Evolutionary conservation across 2,113 vertebrate species (phyloP).

Genomic region (Podilymbus podiceps): DNA sequence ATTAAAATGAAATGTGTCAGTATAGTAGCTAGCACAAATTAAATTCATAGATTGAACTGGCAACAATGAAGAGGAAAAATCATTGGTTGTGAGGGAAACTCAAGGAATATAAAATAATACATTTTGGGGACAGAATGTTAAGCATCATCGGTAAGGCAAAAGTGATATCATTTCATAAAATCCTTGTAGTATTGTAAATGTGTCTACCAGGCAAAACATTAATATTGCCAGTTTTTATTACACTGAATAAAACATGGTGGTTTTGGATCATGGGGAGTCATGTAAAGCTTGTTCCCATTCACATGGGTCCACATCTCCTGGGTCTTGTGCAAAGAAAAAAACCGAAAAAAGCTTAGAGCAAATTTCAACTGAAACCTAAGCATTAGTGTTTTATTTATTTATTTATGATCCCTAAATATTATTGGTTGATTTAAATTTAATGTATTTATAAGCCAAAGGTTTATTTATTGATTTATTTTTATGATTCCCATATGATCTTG

Average conservation of each 20-base stretch:
- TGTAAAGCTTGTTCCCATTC: slow-evolving; percentile 13
- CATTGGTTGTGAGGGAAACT: not conserved
- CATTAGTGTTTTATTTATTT: not conserved
- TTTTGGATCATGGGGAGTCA: not conserved
- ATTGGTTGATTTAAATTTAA: slow-evolving; percentile 16
- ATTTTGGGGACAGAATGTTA: not conserved
- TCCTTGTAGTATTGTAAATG: slow-evolving; percentile 22
- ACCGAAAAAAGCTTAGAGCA: not conserved
- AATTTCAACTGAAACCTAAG: slow-evolving; percentile 5
- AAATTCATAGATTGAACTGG: not conserved
- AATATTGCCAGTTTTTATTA: slow-evolving; percentile 21
- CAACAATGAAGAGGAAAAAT: not conserved
- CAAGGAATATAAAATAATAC: not conserved
- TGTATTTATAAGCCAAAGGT: not conserved
- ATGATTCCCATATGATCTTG: not conserved
- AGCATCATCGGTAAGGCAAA: not conserved
- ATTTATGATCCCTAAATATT: slow-evolving; percentile 7
- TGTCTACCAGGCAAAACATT: slow-evolving; percentile 5
- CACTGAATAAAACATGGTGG: slow-evolving; percentile 8
- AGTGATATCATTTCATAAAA: slow-evolving; percentile 5
- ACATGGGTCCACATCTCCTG: not conserved
- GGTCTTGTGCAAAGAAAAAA: not conserved
- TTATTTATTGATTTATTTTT: not conserved
- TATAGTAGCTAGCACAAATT: not conserved
- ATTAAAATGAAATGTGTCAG: not conserved